Percentiles rank a stretch among this genome's conserved stretches.
Conservation (phyloP, 2,888 invertebrate species). For the Polymixis lichenea region DNA sequence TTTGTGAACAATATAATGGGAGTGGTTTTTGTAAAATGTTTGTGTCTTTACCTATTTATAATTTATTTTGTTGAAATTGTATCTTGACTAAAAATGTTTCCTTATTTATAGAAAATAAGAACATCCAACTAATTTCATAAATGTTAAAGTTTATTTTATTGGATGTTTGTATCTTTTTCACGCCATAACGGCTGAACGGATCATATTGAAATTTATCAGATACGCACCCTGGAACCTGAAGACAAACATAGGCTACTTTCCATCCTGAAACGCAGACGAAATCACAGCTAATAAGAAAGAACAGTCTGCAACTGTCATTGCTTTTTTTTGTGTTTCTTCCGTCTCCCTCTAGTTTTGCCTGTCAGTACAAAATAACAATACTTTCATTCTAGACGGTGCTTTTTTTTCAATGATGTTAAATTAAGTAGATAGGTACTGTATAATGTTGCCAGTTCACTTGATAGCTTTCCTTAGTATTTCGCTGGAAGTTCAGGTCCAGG, state of each 20-base stretch:
- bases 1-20: slow-evolving; percentile 12
- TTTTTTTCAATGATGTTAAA: neutral
- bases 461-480: slow-evolving; percentile 16
- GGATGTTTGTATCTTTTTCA: no score
- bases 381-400: neutral
- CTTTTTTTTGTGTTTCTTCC: neutral
- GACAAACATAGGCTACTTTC: no score
- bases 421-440: neutral
- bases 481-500: slow-evolving; percentile 18
- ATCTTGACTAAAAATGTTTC: neutral
- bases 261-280: no score
- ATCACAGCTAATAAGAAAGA: neutral
- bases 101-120: neutral
- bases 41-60: no score
- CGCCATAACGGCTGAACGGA: no score
- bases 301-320: neutral
- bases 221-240: no score
- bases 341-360: neutral
- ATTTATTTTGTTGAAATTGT: neutral
- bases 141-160: no score
- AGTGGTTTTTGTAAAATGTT: neutral
- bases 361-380: neutral
- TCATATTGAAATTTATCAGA: no score
- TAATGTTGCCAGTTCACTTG: slow-evolving; percentile 19
- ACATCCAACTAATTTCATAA: neutral